Conservation (phyloP, 2,113 vertebrate species). For the Coryphaenoides rupestris region DNA sequence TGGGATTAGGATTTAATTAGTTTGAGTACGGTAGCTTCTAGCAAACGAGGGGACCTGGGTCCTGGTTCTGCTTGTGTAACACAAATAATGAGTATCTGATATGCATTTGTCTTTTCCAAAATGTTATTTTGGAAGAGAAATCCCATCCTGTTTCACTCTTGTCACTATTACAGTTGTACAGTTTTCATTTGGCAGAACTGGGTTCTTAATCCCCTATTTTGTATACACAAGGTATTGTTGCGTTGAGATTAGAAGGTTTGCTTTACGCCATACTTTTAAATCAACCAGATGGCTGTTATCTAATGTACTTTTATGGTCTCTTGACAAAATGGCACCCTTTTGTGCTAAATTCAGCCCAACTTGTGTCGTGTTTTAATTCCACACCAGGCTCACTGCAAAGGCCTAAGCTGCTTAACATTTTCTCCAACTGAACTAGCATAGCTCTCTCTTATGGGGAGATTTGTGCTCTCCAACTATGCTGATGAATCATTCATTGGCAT, state of each 20-base stretch:
- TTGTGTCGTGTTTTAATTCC: slow-evolving; percentile 24
- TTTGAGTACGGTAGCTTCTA: background rate
- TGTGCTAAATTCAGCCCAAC: slow-evolving; percentile 28
- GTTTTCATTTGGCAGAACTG: slow-evolving; percentile 29
- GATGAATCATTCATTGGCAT: too few species aligned
- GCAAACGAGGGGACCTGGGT: slow-evolving; percentile 5
- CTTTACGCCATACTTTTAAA: slow-evolving; percentile 33
- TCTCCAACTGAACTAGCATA: slow-evolving; percentile 26
- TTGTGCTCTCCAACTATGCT: too few species aligned
- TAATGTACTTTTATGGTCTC: slow-evolving; percentile 27
- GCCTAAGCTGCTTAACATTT: slow-evolving; percentile 43
- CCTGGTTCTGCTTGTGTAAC: background rate
- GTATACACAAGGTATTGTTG: slow-evolving; percentile 27
- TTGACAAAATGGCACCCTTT: slow-evolving; percentile 20
- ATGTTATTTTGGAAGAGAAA: slow-evolving; percentile 2
- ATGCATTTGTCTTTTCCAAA: background rate
- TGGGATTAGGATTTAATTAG: background rate
- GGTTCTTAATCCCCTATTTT: slow-evolving; percentile 31
- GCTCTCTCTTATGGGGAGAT: background rate
- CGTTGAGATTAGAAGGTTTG: background rate
- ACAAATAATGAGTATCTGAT: slow-evolving; percentile 1
- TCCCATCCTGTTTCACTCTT: background rate
- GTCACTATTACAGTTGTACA: slow-evolving; percentile 13
- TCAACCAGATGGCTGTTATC: slow-evolving; percentile 12
- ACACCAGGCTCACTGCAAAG: slow-evolving; percentile 20